A percentile compares a stretch with the other conserved stretches of the same genome.
phyloP scores from a whole-genome alignment of 2,797 vertebrate species.

The Denticeps clupeoides region DNA sequence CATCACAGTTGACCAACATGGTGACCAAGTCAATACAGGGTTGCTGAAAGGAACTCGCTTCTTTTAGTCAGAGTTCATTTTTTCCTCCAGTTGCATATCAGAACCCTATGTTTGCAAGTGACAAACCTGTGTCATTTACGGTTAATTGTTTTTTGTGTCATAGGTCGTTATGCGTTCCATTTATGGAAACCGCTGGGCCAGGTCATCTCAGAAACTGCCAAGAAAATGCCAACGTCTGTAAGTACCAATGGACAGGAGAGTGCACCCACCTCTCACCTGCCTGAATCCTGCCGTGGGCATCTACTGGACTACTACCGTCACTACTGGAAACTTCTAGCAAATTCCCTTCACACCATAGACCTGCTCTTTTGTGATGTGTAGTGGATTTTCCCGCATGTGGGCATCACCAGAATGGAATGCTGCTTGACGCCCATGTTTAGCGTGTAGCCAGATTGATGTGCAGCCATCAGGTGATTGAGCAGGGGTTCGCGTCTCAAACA shows the following conservation, averaged over 20 bases:
- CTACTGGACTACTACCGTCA: too few species aligned
- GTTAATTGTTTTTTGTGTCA: constrained; percentile 17
- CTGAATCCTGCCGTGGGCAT: too few species aligned
- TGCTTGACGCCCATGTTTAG: too few species aligned
- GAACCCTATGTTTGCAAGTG: background rate
- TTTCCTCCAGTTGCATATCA: constrained; percentile 19
- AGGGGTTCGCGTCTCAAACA: too few species aligned
- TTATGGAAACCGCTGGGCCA: constrained; percentile 84
- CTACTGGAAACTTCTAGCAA: background rate
- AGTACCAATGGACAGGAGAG: constrained; percentile 38
- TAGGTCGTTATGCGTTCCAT: constrained; percentile 77
- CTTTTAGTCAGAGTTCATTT: constrained; percentile 21
- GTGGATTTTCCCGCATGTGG: too few species aligned
- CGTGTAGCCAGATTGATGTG: too few species aligned
- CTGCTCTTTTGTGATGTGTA: background rate
- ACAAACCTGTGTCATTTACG: constrained; percentile 1
- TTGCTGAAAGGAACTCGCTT: constrained; percentile 10
- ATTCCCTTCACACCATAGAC: background rate
- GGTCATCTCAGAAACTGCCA: constrained; percentile 66
- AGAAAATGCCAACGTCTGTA: constrained; percentile 71
- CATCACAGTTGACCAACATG: constrained; percentile 15
- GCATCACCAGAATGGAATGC: too few species aligned
- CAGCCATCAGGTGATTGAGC: too few species aligned
- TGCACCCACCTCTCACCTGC: too few species aligned
- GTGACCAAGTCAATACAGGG: constrained; percentile 16